phyloP scores from a whole-genome alignment of 2,888 invertebrate species.

The Leistus spinibarbis region DNA sequence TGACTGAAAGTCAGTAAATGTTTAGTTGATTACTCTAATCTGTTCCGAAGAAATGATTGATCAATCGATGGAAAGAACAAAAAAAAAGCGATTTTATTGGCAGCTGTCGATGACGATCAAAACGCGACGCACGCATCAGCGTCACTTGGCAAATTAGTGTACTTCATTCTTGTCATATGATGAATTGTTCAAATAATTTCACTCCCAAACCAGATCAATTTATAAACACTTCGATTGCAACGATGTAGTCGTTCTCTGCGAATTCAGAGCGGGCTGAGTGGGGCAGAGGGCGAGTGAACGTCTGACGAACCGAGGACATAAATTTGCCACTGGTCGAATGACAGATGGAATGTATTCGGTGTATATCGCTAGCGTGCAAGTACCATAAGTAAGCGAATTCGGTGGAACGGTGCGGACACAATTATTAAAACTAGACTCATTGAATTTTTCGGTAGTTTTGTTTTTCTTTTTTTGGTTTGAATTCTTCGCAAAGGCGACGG shows the following conservation, averaged over 20 bases:
- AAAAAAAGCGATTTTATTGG: no score
- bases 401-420: neutral
- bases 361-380: neutral
- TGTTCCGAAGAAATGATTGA: no score
- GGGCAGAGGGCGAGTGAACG: neutral
- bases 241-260: neutral
- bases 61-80: no score
- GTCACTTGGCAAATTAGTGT: conserved; percentile 22
- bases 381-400: neutral
- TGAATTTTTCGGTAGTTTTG: neutral
- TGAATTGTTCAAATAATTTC: conserved; percentile 32
- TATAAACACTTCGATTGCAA: conserved; percentile 10
- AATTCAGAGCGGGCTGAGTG: neutral
- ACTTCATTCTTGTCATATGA: conserved; percentile 23
- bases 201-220: conserved; percentile 11
- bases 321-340: neutral
- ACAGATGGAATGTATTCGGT: neutral
- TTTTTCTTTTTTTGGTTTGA: neutral
- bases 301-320: neutral
- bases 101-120: neutral
- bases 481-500: neutral
- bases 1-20: no score
- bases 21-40: no score
- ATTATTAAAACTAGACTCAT: neutral
- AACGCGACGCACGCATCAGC: neutral